Evolutionary conservation across 1,140 invertebrate genomes (phyloP), one percentile per base, ranked within the genome.

Genomic region (Psix sp.): DNA sequence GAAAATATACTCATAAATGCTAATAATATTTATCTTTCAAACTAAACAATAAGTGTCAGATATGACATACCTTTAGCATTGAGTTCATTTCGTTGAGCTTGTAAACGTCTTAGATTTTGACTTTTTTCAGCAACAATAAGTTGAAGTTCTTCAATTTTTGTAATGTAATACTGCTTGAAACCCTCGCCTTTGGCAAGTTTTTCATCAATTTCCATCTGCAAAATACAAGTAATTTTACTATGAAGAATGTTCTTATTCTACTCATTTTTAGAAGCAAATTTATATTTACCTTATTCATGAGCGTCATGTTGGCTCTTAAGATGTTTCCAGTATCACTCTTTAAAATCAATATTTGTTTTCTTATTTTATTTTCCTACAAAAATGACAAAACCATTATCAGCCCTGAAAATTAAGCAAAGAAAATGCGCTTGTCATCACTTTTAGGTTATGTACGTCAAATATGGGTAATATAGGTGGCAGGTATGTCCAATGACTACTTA

Each of bases 31-130:
- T 24, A 5, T 4, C 21, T 38, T 16, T 6, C n/a, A 38, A 31
- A 18, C 40, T 17, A 45, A 33, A 51, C 17, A 43, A 20, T 26
- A 51, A 13, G 14, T 39, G 0, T 39, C 39, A 46, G 56, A 65
- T 29, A 57, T 17, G 2, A 26, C 5, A 59, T 88, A 96, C 94
- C 96, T 94, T 99, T 99, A 5, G 98, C 97, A 89, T 99, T 99
- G 0, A 99, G 92, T 88, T 99, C 98, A 92, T 99, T 99, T 78
- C 98, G 90, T 83, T 99, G 98, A 11, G 98, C 98, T 89, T 99
- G 97, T 39, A 99, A 89, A 85, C 98, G 93, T 63, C 98, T 90
- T 15, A 99, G 88, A 89, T 99, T 99, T 88, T 99, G 98, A 78
- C 95, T 96, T 84, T 99, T 99, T 76, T 99, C 98, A 17, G 96